A percentile compares a stretch with the other conserved stretches of the same genome.
phyloP scores from a whole-genome alignment of 2,888 invertebrate species.

The Callyntrura guangdongensis region DNA sequence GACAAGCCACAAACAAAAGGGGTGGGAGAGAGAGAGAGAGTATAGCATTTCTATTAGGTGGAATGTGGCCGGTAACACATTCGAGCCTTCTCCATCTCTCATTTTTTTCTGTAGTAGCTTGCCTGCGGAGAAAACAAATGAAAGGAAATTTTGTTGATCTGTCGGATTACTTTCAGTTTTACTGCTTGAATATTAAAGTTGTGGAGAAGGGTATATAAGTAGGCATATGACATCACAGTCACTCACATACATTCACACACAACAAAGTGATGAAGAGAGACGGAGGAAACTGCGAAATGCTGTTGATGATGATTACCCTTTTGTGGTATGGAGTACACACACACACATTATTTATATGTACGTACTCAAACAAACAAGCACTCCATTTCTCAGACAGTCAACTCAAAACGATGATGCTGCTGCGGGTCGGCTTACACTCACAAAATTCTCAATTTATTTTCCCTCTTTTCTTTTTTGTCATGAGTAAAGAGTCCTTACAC shows the following conservation, averaged over 20 bases:
- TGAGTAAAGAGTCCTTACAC: constrained; percentile 8
- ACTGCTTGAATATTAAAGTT: constrained; percentile 68
- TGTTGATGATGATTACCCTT: constrained; percentile 74
- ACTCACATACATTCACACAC: background rate
- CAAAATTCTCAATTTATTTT: constrained; percentile 48
- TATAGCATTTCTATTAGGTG: background rate
- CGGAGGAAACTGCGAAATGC: constrained; percentile 57
- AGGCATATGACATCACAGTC: too few relatives aligned
- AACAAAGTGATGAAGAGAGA: constrained; percentile 48
- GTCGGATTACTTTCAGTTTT: constrained; percentile 66
- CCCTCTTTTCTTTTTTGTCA: constrained; percentile 34
- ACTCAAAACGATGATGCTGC: constrained; percentile 51
- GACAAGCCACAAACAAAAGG: constrained; percentile 54
- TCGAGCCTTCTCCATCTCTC: background rate
- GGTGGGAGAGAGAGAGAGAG: too few relatives aligned
- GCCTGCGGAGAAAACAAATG: constrained; percentile 62
- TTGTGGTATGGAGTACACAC: constrained; percentile 37
- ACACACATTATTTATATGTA: constrained; percentile 36
- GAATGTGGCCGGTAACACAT: background rate
- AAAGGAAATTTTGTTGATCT: constrained; percentile 60
- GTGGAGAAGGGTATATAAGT: constrained; percentile 55
- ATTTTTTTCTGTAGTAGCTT: too few relatives aligned
- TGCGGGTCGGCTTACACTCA: constrained; percentile 14
- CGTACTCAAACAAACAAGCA: constrained; percentile 23
- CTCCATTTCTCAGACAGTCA: constrained; percentile 28